phyloP scores from a whole-genome alignment of 2,888 invertebrate species.

The Cheiracanthium punctorium region DNA sequence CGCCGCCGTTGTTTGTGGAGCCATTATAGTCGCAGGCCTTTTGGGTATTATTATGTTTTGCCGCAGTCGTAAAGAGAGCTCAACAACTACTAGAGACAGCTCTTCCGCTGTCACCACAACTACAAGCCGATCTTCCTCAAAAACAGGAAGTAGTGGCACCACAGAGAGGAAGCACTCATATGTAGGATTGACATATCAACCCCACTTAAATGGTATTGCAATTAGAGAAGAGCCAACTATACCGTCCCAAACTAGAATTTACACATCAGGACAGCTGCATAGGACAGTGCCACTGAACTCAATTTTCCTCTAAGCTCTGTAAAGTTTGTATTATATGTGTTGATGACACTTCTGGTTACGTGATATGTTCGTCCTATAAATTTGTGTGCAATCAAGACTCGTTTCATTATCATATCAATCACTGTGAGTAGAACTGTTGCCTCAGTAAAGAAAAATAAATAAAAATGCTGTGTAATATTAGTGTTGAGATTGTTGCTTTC shows the following conservation, averaged over 20 bases:
- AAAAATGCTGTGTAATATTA: no score
- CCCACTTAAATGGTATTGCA: slow-evolving; percentile 35
- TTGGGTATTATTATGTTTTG: slow-evolving; percentile 51
- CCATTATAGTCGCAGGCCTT: slow-evolving; percentile 50
- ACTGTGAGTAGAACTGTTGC: neutral
- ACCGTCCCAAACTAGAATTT: slow-evolving; percentile 60
- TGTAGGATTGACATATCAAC: slow-evolving; percentile 60
- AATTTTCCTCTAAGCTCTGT: slow-evolving; percentile 48
- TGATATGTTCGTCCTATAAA: neutral
- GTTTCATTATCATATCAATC: neutral
- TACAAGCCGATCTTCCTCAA: slow-evolving; percentile 48
- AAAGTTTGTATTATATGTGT: slow-evolving; percentile 14
- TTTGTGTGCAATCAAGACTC: slow-evolving; percentile 4
- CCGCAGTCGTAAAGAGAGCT: slow-evolving; percentile 37
- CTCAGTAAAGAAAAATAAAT: no score
- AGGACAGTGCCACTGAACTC: slow-evolving; percentile 65
- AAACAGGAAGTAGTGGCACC: slow-evolving; percentile 23
- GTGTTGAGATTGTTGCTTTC: no score
- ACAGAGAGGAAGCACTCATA: slow-evolving; percentile 58
- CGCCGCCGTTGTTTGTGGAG: slow-evolving; percentile 43
- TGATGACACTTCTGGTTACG: slow-evolving; percentile 21
- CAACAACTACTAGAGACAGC: slow-evolving; percentile 41
- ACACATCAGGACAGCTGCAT: slow-evolving; percentile 60
- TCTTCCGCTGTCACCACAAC: slow-evolving; percentile 55
- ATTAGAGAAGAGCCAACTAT: slow-evolving; percentile 53